Evolutionary conservation across 2,888 invertebrate species (phyloP), one percentile per base, ranked within the genome.

Genomic region (Isotomurus palustris): DNA sequence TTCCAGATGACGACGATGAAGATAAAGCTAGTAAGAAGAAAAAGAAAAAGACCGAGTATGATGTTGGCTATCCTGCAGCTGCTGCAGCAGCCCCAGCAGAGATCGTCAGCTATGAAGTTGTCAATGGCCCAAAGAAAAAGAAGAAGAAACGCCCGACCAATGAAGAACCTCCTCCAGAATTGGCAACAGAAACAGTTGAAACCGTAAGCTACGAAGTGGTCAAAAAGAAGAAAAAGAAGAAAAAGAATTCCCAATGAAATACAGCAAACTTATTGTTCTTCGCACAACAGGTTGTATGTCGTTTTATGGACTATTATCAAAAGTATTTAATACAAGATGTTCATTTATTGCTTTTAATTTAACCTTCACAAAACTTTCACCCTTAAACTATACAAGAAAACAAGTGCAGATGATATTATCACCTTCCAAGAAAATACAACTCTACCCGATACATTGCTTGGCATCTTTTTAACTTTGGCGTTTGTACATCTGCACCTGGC

Each of bases 211-310:
- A 27, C 4, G 47, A 47, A 10, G 28, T 17, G 3, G 27, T 17
- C 3, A 47, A 47, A 28, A 47, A 47, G 29, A 12, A 12, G 28
- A 25, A 25, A n/a, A 47, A 47, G 29, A 29, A 47, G 24, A 27
- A 4, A 28, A 6, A 6, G 4, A 24, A 38, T 17, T 17, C 32
- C 40, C 17, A 32, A 32, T 32, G 8, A 32, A 8, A 32, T 14
- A 32, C 40, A 8, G 40, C 40, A 40, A 8, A 8, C 32, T 8
- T 32, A 10, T 8, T 10, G 32, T 10, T 14, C 32, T 8, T 10
- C 8, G 14, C 32, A 10, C 8, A 10, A 32, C 8, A 32, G 32
- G 32, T 32, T 32, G 32, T 32, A n/a, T n/a, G n/a, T n/a, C n/a
- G n/a, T n/a, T n/a, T n/a, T n/a, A n/a, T n/a, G n/a, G n/a, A n/a